Evolutionary conservation across 2,888 invertebrate species (phyloP).

Genomic region (Aplocera efformata): DNA sequence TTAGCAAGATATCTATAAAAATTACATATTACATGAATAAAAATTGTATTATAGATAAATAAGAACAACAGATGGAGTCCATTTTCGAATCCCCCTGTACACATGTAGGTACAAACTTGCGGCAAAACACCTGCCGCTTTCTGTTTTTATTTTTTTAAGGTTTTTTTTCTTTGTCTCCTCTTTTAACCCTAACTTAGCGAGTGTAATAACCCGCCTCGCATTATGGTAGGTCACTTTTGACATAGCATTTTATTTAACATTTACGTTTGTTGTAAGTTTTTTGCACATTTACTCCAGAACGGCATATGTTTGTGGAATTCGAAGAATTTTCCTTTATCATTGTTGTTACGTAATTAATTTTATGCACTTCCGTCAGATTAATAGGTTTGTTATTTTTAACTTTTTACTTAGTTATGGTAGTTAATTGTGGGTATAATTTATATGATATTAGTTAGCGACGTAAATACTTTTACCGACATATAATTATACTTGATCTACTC

Average conservation of each 20-base stretch:
- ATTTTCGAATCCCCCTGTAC: constrained; percentile 45
- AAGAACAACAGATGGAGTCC: constrained; percentile 2
- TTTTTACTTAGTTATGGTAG: no score
- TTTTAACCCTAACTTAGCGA: constrained; percentile 44
- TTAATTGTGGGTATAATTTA: no score
- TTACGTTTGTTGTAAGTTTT: constrained; percentile 29
- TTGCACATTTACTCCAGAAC: constrained; percentile 32
- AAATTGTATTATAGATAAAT: no score
- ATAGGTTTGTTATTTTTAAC: no score
- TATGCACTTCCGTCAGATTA: no score
- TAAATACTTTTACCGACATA: no score
- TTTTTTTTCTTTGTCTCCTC: constrained; percentile 47
- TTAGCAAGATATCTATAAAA: no score
- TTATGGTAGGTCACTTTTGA: constrained; percentile 62
- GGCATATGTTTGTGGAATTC: constrained; percentile 15
- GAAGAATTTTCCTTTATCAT: background rate
- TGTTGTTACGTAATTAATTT: background rate
- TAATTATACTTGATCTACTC: no score
- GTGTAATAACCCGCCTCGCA: constrained; percentile 51
- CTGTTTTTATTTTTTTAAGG: constrained; percentile 33
- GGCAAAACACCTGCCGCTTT: constrained; percentile 55
- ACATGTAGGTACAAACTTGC: constrained; percentile 5
- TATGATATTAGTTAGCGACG: no score
- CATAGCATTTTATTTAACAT: constrained; percentile 41
- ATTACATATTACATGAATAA: no score